These are phyloP conservation scores for Troides oblongomaculatus DNA, from an alignment of 2,888 invertebrate species.

Conservation along the genomic window DNA sequence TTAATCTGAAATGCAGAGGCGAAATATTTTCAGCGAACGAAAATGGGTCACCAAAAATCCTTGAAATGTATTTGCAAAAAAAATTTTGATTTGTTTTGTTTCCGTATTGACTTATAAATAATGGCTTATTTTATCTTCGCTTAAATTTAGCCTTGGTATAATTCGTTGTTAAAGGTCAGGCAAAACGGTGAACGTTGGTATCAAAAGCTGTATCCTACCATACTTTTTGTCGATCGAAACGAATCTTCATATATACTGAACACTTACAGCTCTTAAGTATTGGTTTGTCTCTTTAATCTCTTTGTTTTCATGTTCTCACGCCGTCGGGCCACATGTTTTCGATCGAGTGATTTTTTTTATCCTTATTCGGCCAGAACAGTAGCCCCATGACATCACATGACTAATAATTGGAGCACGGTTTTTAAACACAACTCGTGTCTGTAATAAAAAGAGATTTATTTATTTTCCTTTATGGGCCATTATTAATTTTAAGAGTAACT, in stretches of 20 bases:
- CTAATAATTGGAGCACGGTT: conserved; percentile 67
- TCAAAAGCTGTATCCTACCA: conserved; percentile 1
- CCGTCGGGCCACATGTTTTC: conserved; percentile 69
- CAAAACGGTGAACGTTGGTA: conserved; percentile 13
- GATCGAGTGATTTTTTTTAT: conserved; percentile 63
- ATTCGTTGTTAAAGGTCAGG: conserved; percentile 8
- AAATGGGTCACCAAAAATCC: background rate
- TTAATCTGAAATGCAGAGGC: conserved; percentile 12
- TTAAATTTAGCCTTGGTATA: conserved; percentile 15
- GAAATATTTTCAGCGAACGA: background rate
- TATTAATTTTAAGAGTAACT: conserved; percentile 31
- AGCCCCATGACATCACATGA: conserved; percentile 58
- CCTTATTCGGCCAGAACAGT: conserved; percentile 52
- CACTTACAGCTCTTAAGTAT: conserved; percentile 41
- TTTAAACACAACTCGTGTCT: conserved; percentile 64
- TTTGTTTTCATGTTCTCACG: conserved; percentile 72
- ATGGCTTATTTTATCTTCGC: background rate
- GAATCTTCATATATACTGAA: conserved; percentile 25
- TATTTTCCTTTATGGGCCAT: conserved; percentile 52
- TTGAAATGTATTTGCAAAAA: background rate
- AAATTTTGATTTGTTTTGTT: background rate
- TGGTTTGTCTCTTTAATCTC: conserved; percentile 57
- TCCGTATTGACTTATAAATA: background rate
- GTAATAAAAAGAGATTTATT: conserved; percentile 68
- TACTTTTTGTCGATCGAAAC: conserved; percentile 5